Conservation (phyloP, 2,888 invertebrate genomes). For the Agonopterix heracliana region DNA sequence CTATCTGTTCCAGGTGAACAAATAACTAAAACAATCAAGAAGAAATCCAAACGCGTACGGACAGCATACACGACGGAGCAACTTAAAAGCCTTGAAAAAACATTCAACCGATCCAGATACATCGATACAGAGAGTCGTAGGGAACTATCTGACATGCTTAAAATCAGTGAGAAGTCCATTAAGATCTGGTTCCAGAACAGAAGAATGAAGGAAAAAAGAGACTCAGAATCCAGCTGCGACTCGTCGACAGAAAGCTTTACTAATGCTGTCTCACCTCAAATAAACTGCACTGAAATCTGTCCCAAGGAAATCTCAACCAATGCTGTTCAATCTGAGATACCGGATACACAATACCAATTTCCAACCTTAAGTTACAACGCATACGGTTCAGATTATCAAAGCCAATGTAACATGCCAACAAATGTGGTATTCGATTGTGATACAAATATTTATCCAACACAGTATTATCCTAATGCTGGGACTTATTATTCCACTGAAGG, state of each 20-base stretch:
- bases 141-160: slow-evolving; percentile 78
- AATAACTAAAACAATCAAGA: slow-evolving; percentile 37
- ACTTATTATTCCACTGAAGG: neutral
- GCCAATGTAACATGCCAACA: neutral
- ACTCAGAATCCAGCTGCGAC: slow-evolving; percentile 45
- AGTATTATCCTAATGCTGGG: neutral
- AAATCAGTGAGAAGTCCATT: slow-evolving; percentile 82
- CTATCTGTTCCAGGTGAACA: neutral
- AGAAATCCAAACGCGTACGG: slow-evolving; percentile 77
- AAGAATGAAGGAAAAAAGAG: slow-evolving; percentile 83
- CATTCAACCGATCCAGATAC: slow-evolving; percentile 72
- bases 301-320: slow-evolving; percentile 1
- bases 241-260: slow-evolving; percentile 27
- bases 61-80: slow-evolving; percentile 86
- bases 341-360: neutral
- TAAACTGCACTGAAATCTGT: neutral
- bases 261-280: slow-evolving; percentile 12
- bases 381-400: neutral
- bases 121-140: slow-evolving; percentile 79
- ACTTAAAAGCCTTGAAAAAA: slow-evolving; percentile 78
- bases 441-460: neutral
- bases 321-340: neutral
- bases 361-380: neutral
- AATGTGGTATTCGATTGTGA: neutral
- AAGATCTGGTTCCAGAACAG: slow-evolving; percentile 92